Percentiles rank a stretch among this genome's conserved stretches.
Evolutionary conservation across 2,113 vertebrate species (phyloP).

Genomic region (Neomonachus schauinslandi): DNA sequence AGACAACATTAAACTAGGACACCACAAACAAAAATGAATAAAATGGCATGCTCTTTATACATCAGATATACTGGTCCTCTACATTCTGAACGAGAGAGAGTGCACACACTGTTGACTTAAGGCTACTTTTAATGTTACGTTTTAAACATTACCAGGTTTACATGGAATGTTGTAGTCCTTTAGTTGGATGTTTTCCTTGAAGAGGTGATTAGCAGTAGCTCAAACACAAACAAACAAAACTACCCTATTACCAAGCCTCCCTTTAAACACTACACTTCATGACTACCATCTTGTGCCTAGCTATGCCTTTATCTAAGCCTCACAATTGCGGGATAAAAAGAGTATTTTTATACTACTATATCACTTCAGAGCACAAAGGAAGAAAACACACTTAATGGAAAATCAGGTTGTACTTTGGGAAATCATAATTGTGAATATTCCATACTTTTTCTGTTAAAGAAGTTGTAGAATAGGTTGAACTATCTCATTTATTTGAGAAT

Average conservation of each 20-base stretch:
- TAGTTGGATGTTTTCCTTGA: not conserved
- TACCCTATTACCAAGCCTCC: not conserved
- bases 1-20: not conserved
- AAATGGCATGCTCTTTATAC: not conserved
- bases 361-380: not conserved
- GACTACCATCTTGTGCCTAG: not conserved
- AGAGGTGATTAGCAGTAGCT: not conserved
- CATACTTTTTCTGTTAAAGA: not conserved
- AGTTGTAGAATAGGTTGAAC: not conserved
- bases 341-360: not conserved
- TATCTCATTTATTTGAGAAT: not conserved
- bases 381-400: not conserved
- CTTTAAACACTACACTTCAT: not conserved
- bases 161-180: not conserved
- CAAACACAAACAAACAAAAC: not conserved
- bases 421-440: not conserved
- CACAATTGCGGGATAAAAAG: not conserved
- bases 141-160: not conserved
- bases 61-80: not conserved
- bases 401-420: not conserved
- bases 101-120: not conserved
- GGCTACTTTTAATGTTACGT: not conserved
- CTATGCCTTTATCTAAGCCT: not conserved
- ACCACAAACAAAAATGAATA: not conserved
- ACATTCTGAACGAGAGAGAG: not conserved